Percentiles rank a stretch among this genome's conserved stretches.
Evolutionary conservation across 2,113 vertebrate species (phyloP).

Genomic region (Amia ocellicauda): DNA sequence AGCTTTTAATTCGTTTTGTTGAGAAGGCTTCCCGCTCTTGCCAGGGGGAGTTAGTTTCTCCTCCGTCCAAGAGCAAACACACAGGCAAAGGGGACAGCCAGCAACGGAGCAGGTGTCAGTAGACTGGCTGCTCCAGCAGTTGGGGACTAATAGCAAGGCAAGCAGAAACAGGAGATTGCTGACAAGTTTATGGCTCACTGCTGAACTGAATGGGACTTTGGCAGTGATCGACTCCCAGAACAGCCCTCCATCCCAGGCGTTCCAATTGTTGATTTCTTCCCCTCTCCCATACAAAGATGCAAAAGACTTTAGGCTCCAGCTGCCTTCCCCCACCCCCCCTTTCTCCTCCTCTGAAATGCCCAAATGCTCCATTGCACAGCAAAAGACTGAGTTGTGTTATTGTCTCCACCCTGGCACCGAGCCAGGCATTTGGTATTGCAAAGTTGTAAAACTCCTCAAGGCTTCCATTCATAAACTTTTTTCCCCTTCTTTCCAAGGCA

Average conservation of each 20-base stretch:
- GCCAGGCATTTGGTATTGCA: slow-evolving; percentile 50
- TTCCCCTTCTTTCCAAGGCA: slow-evolving; percentile 33
- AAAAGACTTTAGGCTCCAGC: slow-evolving; percentile 35
- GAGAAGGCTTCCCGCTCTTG: too few species aligned
- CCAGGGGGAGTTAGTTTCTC: not conserved
- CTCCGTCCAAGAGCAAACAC: not conserved
- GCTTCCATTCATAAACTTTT: slow-evolving; percentile 45
- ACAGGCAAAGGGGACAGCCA: slow-evolving; percentile 11
- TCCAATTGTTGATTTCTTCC: slow-evolving; percentile 5
- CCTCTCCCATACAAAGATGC: slow-evolving; percentile 20
- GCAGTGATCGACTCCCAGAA: slow-evolving; percentile 21
- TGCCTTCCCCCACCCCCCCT: slow-evolving; percentile 24
- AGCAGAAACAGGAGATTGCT: slow-evolving; percentile 16
- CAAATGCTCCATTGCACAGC: slow-evolving; percentile 58
- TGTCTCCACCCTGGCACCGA: slow-evolving; percentile 52
- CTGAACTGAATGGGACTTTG: slow-evolving; percentile 28
- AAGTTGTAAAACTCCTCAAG: slow-evolving; percentile 49
- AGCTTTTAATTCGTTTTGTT: too few species aligned
- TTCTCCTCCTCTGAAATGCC: slow-evolving; percentile 41
- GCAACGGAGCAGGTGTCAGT: not conserved
- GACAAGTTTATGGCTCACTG: slow-evolving; percentile 39
- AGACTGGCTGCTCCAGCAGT: slow-evolving; percentile 3
- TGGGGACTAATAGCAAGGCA: not conserved
- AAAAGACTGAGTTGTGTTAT: slow-evolving; percentile 51
- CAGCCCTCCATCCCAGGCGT: not conserved